These are phyloP conservation scores for Sciurus vulgaris DNA, from an alignment of 2,797 vertebrate species.

Conservation along the genomic window DNA sequence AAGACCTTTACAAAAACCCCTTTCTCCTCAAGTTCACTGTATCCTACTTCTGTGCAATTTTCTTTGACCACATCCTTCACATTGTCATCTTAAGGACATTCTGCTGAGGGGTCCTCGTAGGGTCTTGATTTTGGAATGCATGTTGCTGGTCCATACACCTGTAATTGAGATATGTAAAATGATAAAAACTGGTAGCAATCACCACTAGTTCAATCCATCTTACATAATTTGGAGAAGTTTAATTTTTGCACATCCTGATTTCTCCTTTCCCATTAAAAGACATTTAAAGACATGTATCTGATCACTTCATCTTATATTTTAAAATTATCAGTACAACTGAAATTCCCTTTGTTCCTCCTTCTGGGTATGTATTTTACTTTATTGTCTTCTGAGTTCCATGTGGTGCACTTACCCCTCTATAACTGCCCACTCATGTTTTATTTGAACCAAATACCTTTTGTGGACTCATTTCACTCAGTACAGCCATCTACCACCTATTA, in stretches of 20 bases:
- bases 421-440: not conserved
- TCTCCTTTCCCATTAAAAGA: not conserved
- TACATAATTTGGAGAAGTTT: not conserved
- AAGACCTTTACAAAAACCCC: not conserved
- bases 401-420: not conserved
- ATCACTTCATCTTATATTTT: not conserved
- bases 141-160: not conserved
- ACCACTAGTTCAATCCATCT: not conserved
- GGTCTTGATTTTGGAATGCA: not conserved
- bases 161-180: not conserved
- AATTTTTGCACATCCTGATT: conserved; percentile 30
- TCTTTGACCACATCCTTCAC: accelerated
- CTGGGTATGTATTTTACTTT: not conserved
- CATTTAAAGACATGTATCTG: not conserved
- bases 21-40: not conserved
- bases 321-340: not conserved
- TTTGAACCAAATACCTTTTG: not conserved
- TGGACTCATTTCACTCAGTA: not conserved
- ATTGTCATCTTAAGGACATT: not conserved
- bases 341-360: not conserved
- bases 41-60: not conserved
- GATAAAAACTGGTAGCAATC: not conserved
- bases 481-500: not conserved
- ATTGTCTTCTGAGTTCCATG: not conserved
- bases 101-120: not conserved